Percentiles rank a stretch among this genome's conserved stretches.
Evolutionary conservation across 2,113 vertebrate genomes (phyloP).

Genomic region (Pelobates fuscus): DNA sequence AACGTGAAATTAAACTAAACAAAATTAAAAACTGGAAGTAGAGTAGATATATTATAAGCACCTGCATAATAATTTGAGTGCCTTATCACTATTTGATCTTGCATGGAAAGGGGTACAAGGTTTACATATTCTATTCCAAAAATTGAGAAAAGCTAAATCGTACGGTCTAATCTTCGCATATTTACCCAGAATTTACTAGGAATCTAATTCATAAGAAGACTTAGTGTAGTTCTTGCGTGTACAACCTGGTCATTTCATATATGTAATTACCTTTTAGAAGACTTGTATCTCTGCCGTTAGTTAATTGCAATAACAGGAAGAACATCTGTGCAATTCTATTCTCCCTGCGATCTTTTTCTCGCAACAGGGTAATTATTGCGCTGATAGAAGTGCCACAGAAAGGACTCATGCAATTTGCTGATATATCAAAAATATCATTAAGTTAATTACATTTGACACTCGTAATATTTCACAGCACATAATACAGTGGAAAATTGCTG

Average conservation of each 20-base stretch:
- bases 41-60: no score
- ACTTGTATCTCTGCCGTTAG: slow-evolving; percentile 53
- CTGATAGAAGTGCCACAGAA: slow-evolving; percentile 67
- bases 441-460: slow-evolving; percentile 73
- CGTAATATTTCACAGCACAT: slow-evolving; percentile 67
- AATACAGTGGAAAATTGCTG: slow-evolving; percentile 62
- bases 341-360: slow-evolving; percentile 62
- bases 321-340: slow-evolving; percentile 58
- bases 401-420: slow-evolving; percentile 74
- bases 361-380: slow-evolving; percentile 70
- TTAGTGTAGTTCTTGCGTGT: background rate
- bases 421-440: slow-evolving; percentile 83
- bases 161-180: no score
- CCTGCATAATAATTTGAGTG: no score
- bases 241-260: background rate
- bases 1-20: no score
- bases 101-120: no score
- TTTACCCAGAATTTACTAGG: no score
- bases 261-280: slow-evolving; percentile 53
- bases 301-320: slow-evolving; percentile 61
- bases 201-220: background rate
- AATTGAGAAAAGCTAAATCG: no score
- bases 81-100: no score
- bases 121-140: no score
- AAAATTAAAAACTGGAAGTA: no score